Evolutionary conservation across 2,113 vertebrate species (phyloP).

Genomic region (Leiothrix lutea): DNA sequence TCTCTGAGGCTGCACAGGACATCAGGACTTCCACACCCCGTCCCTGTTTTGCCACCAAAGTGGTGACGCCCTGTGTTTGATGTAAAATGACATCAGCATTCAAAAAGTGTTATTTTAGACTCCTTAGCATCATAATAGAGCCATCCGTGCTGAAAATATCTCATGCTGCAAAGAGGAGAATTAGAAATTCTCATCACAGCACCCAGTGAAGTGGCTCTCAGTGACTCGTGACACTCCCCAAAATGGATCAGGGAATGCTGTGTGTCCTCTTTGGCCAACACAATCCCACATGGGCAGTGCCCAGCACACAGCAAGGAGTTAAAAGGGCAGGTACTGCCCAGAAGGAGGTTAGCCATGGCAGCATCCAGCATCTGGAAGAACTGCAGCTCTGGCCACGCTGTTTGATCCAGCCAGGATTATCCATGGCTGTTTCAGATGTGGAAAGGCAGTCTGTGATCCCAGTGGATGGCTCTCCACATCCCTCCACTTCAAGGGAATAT

Average conservation of each 20-base stretch:
- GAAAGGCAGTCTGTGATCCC: not conserved
- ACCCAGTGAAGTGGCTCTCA: not conserved
- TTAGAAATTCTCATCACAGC: not conserved
- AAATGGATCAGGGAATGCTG: not conserved
- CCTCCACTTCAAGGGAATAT: not conserved
- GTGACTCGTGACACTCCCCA: not conserved
- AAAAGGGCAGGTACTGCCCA: not conserved
- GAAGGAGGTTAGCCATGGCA: not conserved
- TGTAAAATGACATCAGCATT: not conserved
- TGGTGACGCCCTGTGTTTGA: not conserved
- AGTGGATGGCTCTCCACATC: not conserved
- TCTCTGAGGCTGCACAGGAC: not conserved
- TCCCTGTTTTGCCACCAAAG: not conserved
- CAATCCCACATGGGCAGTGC: accelerated
- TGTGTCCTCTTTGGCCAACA: not conserved
- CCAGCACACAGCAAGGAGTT: not conserved
- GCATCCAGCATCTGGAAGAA: not conserved
- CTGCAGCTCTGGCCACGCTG: accelerated
- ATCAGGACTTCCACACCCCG: not conserved
- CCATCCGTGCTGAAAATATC: not conserved
- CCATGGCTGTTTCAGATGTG: not conserved
- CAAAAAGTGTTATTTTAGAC: not conserved
- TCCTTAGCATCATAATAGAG: conserved; percentile 5
- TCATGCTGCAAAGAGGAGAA: not conserved
- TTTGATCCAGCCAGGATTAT: not conserved